Percentiles rank a stretch among this genome's conserved stretches.
Evolutionary conservation across 2,797 vertebrate genomes (phyloP).

Genomic region (Lutjanus argentimaculatus): DNA sequence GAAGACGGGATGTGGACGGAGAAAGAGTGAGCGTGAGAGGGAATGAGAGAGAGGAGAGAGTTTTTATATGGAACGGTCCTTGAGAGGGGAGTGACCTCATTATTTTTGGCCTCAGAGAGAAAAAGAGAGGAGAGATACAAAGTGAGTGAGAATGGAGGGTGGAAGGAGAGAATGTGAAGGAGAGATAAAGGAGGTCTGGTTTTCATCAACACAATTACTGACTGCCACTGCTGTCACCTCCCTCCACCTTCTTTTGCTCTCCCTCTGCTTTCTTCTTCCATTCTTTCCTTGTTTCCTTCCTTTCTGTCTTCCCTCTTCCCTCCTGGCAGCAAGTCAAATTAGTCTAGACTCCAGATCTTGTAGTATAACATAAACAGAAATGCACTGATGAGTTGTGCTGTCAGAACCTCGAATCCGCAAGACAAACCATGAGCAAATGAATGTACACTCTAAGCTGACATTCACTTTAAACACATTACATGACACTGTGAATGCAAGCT

Average conservation of each 20-base stretch:
- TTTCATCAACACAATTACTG: constrained; percentile 81
- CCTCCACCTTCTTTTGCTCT: constrained; percentile 51
- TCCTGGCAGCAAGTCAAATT: constrained; percentile 29
- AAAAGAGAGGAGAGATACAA: constrained; percentile 47
- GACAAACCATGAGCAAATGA: not conserved
- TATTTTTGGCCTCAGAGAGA: constrained; percentile 79
- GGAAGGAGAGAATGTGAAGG: constrained; percentile 72
- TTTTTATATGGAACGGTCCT: constrained; percentile 82
- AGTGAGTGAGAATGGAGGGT: constrained; percentile 34
- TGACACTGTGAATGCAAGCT: not conserved
- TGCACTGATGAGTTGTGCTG: constrained; percentile 6
- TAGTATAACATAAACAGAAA: constrained; percentile 33
- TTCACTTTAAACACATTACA: not conserved
- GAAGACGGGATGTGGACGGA: constrained; percentile 75
- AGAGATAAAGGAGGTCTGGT: constrained; percentile 81
- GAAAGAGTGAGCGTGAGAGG: constrained; percentile 82
- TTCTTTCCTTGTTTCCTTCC: constrained; percentile 27
- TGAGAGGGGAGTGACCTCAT: constrained; percentile 85
- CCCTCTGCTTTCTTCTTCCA: constrained; percentile 26
- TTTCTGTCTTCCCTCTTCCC: constrained; percentile 6
- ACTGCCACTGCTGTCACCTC: constrained; percentile 74
- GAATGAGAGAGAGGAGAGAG: constrained; percentile 81
- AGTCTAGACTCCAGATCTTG: constrained; percentile 35
- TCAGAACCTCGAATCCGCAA: constrained; percentile 18
- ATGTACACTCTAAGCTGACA: not conserved